These are phyloP conservation scores for Siniperca chuatsi DNA, from an alignment of 2,113 vertebrate genomes.

Conservation along the genomic window DNA sequence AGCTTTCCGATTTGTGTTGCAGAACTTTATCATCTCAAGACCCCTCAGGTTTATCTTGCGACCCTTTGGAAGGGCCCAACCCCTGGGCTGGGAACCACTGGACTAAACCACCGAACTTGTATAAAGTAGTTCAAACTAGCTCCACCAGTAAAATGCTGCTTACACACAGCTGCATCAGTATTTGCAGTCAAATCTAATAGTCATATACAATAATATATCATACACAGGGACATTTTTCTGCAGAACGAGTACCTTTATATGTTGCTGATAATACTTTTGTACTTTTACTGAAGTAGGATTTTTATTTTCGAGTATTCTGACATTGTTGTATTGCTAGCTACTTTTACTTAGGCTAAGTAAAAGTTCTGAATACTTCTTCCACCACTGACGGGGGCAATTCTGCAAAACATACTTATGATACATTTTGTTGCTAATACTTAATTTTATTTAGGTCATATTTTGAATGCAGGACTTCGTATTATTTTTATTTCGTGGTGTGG, in stretches of 20 bases:
- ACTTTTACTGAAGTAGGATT: background rate
- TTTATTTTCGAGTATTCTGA: background rate
- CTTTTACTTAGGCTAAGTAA: background rate
- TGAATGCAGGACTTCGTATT: no score
- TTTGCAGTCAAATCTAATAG: background rate
- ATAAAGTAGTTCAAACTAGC: background rate
- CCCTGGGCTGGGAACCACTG: background rate
- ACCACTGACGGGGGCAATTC: background rate
- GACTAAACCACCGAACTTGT: background rate
- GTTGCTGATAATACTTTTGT: no score
- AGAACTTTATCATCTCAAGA: no score
- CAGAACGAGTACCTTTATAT: no score
- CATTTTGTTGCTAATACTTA: background rate
- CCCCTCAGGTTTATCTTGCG: background rate
- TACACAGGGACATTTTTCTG: background rate
- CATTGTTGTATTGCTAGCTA: background rate
- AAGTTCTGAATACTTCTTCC: background rate
- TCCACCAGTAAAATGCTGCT: background rate
- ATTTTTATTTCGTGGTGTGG: background rate
- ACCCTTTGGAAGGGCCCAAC: background rate
- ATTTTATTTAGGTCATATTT: background rate
- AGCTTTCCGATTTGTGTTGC: no score
- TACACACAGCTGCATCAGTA: background rate
- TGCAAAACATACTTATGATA: background rate
- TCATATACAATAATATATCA: background rate